phyloP scores from a whole-genome alignment of 30 jellyfish, hydroid and myxozoan species.

The Turritopsis dohrnii region DNA sequence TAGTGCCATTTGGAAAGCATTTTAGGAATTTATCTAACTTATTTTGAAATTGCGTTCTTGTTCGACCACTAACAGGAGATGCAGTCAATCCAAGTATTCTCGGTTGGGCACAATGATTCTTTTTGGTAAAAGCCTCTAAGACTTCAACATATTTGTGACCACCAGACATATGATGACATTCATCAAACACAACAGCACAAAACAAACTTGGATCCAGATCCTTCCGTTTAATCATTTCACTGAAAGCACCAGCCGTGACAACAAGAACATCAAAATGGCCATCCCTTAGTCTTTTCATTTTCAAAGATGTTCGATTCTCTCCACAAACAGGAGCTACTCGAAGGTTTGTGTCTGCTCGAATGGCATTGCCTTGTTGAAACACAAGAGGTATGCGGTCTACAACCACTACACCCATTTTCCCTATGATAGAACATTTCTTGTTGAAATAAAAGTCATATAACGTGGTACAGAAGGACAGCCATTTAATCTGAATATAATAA shows the following conservation, averaged over 20 bases:
- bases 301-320: conserved; percentile 52
- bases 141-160: conserved; percentile 50
- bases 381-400: conserved; percentile 78
- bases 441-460: no score
- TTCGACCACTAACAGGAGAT: conserved; percentile 54
- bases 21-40: conserved; percentile 38
- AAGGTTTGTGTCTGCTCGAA: conserved; percentile 49
- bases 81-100: conserved; percentile 79
- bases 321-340: conserved; percentile 65
- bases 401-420: conserved; percentile 58
- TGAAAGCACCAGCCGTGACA: conserved; percentile 72
- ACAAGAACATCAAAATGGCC: conserved; percentile 69
- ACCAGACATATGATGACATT: conserved; percentile 79
- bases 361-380: conserved; percentile 65
- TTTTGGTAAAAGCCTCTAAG: conserved; percentile 17
- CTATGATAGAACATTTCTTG: no score
- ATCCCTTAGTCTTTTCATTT: conserved; percentile 43
- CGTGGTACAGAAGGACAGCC: no score
- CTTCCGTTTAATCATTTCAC: conserved; percentile 48
- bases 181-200: conserved; percentile 65
- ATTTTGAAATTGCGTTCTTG: conserved; percentile 36
- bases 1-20: conserved; percentile 36
- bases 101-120: conserved; percentile 37
- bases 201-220: conserved; percentile 13
- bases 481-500: no score